Conservation (phyloP, 1,140 invertebrate species). For the Drosophila chauvacae region DNA sequence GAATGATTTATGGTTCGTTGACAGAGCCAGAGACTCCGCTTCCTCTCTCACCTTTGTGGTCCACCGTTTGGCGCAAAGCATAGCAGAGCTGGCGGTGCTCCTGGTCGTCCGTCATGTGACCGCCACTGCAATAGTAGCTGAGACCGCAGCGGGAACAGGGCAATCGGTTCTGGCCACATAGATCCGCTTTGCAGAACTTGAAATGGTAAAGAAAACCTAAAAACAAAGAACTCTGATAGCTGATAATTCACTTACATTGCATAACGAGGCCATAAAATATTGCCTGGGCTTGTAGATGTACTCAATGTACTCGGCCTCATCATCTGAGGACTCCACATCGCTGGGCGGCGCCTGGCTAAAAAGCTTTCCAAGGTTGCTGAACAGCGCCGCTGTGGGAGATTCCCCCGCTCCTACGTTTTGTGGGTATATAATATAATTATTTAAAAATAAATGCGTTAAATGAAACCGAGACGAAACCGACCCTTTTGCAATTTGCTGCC, state of each 20-base stretch:
- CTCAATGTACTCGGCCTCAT: slow-evolving; percentile 81
- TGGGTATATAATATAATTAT: not conserved
- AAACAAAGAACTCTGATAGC: not conserved
- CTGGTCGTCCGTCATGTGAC: slow-evolving; percentile 85
- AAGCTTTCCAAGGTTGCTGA: slow-evolving; percentile 73
- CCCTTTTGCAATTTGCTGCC: slow-evolving; percentile 64
- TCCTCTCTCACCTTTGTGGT: slow-evolving; percentile 59
- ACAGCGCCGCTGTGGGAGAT: slow-evolving; percentile 45
- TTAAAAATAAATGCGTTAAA: not conserved
- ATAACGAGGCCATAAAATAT: slow-evolving; percentile 77
- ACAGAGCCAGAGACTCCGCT: not conserved
- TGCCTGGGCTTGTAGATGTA: slow-evolving; percentile 79
- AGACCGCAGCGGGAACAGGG: slow-evolving; percentile 85
- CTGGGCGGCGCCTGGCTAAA: slow-evolving; percentile 68
- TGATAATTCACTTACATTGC: slow-evolving; percentile 64
- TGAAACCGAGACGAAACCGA: slow-evolving; percentile 1
- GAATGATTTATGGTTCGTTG: slow-evolving; percentile 28
- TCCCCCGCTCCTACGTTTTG: slow-evolving; percentile 36
- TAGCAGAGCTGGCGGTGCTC: slow-evolving; percentile 85
- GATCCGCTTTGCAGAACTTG: slow-evolving; percentile 69
- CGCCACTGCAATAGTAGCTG: slow-evolving; percentile 86
- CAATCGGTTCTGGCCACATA: slow-evolving; percentile 46
- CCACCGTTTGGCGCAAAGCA: slow-evolving; percentile 69
- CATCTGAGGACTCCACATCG: slow-evolving; percentile 72
- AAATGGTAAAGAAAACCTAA: not conserved